Conservation (phyloP, 2,888 invertebrate genomes). For the Oscheius sp. region DNA sequence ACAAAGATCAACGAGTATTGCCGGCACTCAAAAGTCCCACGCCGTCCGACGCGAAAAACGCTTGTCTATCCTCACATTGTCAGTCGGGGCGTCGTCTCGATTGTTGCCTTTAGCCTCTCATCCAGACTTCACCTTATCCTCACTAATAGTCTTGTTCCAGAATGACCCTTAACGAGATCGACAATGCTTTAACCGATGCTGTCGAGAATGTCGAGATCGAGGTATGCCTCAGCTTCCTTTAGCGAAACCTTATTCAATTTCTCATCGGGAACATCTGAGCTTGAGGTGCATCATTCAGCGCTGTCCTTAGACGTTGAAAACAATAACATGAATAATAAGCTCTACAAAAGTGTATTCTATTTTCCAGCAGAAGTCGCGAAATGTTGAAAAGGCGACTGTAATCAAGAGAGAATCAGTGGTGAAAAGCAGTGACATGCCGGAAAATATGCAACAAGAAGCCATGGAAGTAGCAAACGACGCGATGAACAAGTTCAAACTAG, state of each 20-base stretch:
- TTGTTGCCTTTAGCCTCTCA: constrained; percentile 1
- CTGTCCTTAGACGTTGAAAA: no score
- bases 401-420: constrained; percentile 34
- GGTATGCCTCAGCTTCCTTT: neutral
- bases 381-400: constrained; percentile 17
- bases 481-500: constrained; percentile 36
- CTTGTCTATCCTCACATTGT: constrained; percentile 33
- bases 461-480: constrained; percentile 32
- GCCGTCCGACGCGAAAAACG: constrained; percentile 32
- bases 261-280: neutral
- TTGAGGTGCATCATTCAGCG: no score
- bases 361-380: constrained; percentile 32
- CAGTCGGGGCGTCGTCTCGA: neutral
- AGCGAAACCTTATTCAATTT: no score
- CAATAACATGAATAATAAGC: neutral
- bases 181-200: constrained; percentile 6
- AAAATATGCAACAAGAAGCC: constrained; percentile 28
- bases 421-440: constrained; percentile 34
- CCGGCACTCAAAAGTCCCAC: constrained; percentile 26
- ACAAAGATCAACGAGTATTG: constrained; percentile 32
- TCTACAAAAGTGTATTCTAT: no score
- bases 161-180: constrained; percentile 25
- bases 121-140: neutral
- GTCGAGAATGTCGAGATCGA: constrained; percentile 21
- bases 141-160: constrained; percentile 5